Evolutionary conservation across 2,888 invertebrate species (phyloP).

Genomic region (Lasius fuliginosus): DNA sequence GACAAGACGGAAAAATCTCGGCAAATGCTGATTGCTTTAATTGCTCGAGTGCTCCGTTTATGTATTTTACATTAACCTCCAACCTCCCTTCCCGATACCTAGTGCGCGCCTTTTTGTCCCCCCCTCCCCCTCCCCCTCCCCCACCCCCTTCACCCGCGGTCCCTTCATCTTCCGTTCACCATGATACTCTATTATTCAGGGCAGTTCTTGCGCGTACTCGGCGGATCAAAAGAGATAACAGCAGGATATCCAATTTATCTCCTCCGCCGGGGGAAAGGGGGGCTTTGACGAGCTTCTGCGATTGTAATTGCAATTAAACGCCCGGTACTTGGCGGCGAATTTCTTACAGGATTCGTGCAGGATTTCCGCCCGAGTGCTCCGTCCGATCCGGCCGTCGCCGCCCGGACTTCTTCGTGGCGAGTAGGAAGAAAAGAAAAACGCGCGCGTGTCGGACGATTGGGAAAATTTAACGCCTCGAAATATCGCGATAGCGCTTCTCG

Average conservation of each 20-base stretch:
- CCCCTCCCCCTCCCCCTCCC: neutral
- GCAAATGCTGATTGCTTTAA: constrained; percentile 53
- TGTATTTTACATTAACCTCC: constrained; percentile 53
- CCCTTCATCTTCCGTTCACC: neutral
- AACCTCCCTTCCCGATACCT: neutral
- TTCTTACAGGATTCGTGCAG: constrained; percentile 33
- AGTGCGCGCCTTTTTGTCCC: constrained; percentile 16
- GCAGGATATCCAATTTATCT: constrained; percentile 54
- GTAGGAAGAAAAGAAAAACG: neutral
- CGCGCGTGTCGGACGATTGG: neutral
- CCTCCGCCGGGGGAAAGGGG: neutral
- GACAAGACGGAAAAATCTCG: constrained; percentile 50
- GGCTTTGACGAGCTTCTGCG: constrained; percentile 29
- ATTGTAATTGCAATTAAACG: constrained; percentile 53
- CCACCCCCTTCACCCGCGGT: neutral
- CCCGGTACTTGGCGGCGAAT: constrained; percentile 5
- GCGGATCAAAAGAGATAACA: constrained; percentile 54
- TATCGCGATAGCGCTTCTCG: neutral
- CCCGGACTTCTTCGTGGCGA: neutral
- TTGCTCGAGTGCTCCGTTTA: constrained; percentile 55
- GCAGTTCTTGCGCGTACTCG: constrained; percentile 53
- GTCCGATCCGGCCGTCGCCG: neutral
- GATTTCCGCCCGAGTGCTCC: neutral
- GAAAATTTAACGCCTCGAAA: neutral
- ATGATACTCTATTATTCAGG: constrained; percentile 56